A percentile compares a stretch with the other conserved stretches of the same genome.
These are phyloP conservation scores for Tenodera sinensis DNA, from an alignment of 2,888 invertebrate genomes.

Conservation along the genomic window DNA sequence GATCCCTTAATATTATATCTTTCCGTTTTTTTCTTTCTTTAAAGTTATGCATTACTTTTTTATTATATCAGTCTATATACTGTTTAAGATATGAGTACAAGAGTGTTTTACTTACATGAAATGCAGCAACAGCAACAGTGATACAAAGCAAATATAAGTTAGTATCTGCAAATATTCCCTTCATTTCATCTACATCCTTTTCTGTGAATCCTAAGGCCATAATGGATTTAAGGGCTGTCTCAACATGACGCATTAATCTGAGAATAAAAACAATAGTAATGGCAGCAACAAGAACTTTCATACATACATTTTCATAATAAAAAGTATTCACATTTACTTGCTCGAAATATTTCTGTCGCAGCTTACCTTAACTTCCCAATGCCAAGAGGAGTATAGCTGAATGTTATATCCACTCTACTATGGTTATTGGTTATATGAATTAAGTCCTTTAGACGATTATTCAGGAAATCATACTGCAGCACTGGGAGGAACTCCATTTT, in stretches of 20 bases:
- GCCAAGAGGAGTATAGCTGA: slow-evolving; percentile 70
- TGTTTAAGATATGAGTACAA: no score
- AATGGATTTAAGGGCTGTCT: slow-evolving; percentile 68
- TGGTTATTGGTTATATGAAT: slow-evolving; percentile 60
- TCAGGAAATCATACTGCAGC: slow-evolving; percentile 76
- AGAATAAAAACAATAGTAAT: slow-evolving; percentile 23
- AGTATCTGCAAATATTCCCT: slow-evolving; percentile 93
- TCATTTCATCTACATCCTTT: slow-evolving; percentile 94
- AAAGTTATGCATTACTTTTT: no score
- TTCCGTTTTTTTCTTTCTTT: no score
- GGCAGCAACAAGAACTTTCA: neutral
- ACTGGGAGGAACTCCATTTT: slow-evolving; percentile 74
- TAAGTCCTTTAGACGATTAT: slow-evolving; percentile 73
- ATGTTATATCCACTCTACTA: slow-evolving; percentile 60
- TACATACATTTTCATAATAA: neutral
- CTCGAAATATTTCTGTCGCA: neutral
- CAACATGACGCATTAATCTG: slow-evolving; percentile 72
- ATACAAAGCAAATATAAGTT: slow-evolving; percentile 86
- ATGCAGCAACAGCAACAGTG: slow-evolving; percentile 85
- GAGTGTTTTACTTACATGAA: slow-evolving; percentile 71
- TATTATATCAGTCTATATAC: no score
- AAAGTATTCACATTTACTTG: neutral
- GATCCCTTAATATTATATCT: no score
- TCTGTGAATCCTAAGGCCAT: slow-evolving; percentile 78
- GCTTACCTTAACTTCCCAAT: slow-evolving; percentile 54